Percentiles rank a stretch among this genome's conserved stretches.
Conservation (phyloP, 2,888 invertebrate genomes). For the Tribolium freemani region DNA sequence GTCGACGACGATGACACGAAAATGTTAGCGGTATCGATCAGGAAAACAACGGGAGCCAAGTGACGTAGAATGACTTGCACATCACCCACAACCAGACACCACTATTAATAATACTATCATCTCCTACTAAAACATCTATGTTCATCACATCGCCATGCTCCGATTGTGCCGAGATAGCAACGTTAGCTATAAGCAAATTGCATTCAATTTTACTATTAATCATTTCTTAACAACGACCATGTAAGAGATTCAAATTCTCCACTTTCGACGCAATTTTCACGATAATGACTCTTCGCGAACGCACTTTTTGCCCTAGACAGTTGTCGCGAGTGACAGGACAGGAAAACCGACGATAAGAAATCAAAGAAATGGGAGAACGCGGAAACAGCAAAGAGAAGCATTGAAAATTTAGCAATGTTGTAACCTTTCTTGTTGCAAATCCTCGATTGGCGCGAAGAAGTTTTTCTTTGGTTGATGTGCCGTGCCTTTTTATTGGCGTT, state of each 20-base stretch:
- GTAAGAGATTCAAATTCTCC: constrained; percentile 32
- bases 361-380: not conserved
- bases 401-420: too few species aligned
- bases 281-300: constrained; percentile 15
- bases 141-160: constrained; percentile 62
- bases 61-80: constrained; percentile 68
- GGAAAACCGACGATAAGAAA: constrained; percentile 4
- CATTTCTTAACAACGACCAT: constrained; percentile 45
- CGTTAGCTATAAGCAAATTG: constrained; percentile 52
- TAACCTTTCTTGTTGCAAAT: too few species aligned
- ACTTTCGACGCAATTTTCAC: constrained; percentile 16
- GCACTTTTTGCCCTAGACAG: not conserved
- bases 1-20: constrained; percentile 61
- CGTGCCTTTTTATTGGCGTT: constrained; percentile 71
- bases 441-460: constrained; percentile 1
- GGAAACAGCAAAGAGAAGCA: not conserved
- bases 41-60: constrained; percentile 65
- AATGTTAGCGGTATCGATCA: constrained; percentile 66
- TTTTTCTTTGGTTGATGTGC: constrained; percentile 56
- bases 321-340: not conserved
- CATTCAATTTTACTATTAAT: constrained; percentile 53
- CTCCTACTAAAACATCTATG: constrained; percentile 65
- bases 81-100: constrained; percentile 66
- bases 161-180: constrained; percentile 58
- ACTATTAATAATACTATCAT: constrained; percentile 69